Base-by-base conservation (phyloP, 2,888 invertebrate genomes). In the Cremastobaeus sp. region DNA sequence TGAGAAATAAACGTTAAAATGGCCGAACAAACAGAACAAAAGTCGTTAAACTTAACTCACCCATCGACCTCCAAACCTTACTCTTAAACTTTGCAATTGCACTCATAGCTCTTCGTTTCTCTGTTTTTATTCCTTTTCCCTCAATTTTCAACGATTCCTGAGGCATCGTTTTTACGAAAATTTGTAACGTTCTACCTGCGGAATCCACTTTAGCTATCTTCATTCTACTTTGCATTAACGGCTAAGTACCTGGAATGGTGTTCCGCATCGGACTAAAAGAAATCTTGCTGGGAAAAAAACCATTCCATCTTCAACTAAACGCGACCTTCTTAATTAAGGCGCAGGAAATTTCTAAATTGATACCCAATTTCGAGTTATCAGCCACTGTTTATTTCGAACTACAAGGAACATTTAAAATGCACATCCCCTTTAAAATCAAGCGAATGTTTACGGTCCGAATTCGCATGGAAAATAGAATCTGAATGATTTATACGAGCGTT, bases 141-240 rank as follows among this genome's bases (percentile, higher is more conserved):
- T 17, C 20, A 21, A 25, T 17, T 45, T 43, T 32, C 25, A 18
- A 37, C 45, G 17, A 47, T 48, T 34, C 57, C 66, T 2, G 5
- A 37, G 32, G 52, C 52, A 43, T 52, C 59, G 45, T 47, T 59
- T 52, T 60, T 47, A 54, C 30, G 45, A 47, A 60, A 59, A 70
- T 65, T 69, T 54, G 48, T 55, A 73, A 72, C 52, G 59, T 39
- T 37, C 34, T 32, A 20, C 47, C 30, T 17, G 52, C 20, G 30
- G 50, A 73, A 73, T 70, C 78, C 74, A 81, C 80, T 81, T 78
- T 79, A 82, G 81, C 78, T 76, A 79, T 82, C 78, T 81, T 77
- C 78, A 81, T 77, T 77, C 79, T 76, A 74, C 72, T 74, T 77
- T 74, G 77, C 70, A 68, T 76, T 77, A 54, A 72, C 50, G 70